A percentile compares a stretch with the other conserved stretches of the same genome.
Evolutionary conservation across 1,140 invertebrate species (phyloP).

Genomic region (Harpegnathos saltator): DNA sequence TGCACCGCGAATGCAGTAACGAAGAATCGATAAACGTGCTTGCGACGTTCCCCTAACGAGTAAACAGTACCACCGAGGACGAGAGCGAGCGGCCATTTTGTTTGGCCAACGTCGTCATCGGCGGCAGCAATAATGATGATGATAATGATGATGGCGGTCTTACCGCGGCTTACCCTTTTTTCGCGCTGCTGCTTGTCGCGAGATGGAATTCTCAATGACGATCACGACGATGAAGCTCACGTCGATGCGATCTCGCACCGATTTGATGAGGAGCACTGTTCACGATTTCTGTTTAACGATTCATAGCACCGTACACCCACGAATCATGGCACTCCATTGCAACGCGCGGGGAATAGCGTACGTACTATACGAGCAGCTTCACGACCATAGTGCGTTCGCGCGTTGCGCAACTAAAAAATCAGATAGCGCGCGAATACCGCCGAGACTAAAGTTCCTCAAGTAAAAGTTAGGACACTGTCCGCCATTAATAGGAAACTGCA

Average conservation of each 20-base stretch:
- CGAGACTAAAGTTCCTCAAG: no score
- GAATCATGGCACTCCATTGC: slow-evolving; percentile 2
- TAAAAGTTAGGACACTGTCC: no score
- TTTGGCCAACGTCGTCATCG: slow-evolving; percentile 62
- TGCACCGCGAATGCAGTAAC: not conserved
- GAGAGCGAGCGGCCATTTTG: slow-evolving; percentile 77
- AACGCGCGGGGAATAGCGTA: not conserved
- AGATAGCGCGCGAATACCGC: slow-evolving; percentile 18
- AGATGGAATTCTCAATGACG: not conserved
- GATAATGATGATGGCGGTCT: not conserved
- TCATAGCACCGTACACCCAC: not conserved
- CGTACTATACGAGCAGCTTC: slow-evolving; percentile 18
- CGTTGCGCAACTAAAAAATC: slow-evolving; percentile 73
- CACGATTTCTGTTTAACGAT: slow-evolving; percentile 3
- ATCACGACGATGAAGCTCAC: not conserved
- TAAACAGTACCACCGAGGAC: slow-evolving; percentile 76
- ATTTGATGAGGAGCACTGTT: not conserved
- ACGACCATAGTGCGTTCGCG: slow-evolving; percentile 74
- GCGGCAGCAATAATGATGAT: not conserved
- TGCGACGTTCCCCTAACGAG: slow-evolving; percentile 47
- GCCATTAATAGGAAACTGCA: no score
- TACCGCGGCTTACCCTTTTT: not conserved
- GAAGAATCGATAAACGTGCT: slow-evolving; percentile 12
- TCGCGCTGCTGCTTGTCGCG: not conserved
- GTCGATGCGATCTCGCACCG: no score